A percentile compares a stretch with the other conserved stretches of the same genome.
Conservation (phyloP, 2,113 vertebrate species). For the Laticauda laticaudata region DNA sequence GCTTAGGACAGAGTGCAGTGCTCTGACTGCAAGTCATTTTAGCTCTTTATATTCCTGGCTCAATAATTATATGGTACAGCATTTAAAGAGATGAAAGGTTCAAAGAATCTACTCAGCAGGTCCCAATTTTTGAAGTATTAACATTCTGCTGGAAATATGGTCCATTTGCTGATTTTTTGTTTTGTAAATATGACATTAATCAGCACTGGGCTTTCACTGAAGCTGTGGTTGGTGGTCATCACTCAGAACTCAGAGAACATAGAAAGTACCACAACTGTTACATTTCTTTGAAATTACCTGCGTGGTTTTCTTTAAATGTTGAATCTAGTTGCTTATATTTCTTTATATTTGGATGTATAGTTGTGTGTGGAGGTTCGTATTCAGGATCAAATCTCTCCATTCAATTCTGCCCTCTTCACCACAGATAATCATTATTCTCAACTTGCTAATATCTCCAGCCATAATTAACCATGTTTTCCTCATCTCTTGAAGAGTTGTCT, state of each 20-base stretch:
- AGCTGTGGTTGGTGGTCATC: neutral
- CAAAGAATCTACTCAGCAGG: conserved; percentile 38
- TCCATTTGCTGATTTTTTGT: conserved; percentile 41
- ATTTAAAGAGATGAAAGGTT: conserved; percentile 36
- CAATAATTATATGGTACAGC: conserved; percentile 35
- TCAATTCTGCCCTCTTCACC: neutral
- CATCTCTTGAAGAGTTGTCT: neutral
- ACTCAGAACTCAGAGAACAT: conserved; percentile 14
- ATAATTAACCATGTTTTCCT: neutral
- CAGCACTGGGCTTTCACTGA: conserved; percentile 17
- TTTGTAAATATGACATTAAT: conserved; percentile 34
- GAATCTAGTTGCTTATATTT: neutral
- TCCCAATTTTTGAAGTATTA: conserved; percentile 17
- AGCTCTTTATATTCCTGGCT: conserved; percentile 27
- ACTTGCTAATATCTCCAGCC: neutral
- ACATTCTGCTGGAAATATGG: conserved; percentile 1
- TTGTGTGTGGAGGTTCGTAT: neutral
- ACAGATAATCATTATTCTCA: neutral
- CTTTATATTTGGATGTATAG: neutral
- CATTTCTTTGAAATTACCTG: conserved; percentile 11
- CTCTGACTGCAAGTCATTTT: conserved; percentile 3
- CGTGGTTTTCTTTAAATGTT: neutral
- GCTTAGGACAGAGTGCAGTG: neutral
- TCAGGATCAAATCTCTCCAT: neutral
- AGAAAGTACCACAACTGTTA: neutral